Percentiles rank a stretch among this genome's conserved stretches.
Evolutionary conservation across 2,888 invertebrate species (phyloP).

Genomic region (Drosophila kanekoi): DNA sequence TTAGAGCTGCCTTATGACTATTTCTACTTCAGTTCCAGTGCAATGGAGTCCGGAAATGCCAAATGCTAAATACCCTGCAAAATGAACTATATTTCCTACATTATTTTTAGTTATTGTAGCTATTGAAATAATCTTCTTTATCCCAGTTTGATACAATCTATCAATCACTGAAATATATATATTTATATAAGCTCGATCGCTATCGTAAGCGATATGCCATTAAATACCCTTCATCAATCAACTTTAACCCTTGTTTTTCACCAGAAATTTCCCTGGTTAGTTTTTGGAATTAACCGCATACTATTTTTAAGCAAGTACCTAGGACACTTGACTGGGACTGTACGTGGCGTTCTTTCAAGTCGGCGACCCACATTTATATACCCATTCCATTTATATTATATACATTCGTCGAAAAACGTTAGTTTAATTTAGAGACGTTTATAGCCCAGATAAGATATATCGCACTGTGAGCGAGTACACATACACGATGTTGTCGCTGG

Average conservation of each 20-base stretch:
- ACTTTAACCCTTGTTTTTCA: neutral
- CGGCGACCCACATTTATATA: constrained; percentile 56
- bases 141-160: neutral
- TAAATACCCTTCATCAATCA: constrained; percentile 7
- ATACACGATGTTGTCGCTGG: constrained; percentile 38
- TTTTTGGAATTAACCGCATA: neutral
- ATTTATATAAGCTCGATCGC: neutral
- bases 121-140: neutral
- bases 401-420: constrained; percentile 41
- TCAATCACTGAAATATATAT: constrained; percentile 11
- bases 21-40: constrained; percentile 48
- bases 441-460: constrained; percentile 67
- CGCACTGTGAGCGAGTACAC: constrained; percentile 33
- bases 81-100: neutral
- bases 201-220: neutral
- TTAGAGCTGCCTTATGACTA: constrained; percentile 63
- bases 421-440: constrained; percentile 69
- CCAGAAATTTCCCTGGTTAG: neutral
- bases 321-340: constrained; percentile 42
- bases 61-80: neutral
- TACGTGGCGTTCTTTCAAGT: constrained; percentile 29
- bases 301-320: constrained; percentile 13
- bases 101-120: neutral
- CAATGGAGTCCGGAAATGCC: constrained; percentile 1
- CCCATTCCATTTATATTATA: constrained; percentile 63